These are phyloP conservation scores for Ceratitis capitata DNA, from an alignment of 1,140 invertebrate genomes.

Conservation along the genomic window DNA sequence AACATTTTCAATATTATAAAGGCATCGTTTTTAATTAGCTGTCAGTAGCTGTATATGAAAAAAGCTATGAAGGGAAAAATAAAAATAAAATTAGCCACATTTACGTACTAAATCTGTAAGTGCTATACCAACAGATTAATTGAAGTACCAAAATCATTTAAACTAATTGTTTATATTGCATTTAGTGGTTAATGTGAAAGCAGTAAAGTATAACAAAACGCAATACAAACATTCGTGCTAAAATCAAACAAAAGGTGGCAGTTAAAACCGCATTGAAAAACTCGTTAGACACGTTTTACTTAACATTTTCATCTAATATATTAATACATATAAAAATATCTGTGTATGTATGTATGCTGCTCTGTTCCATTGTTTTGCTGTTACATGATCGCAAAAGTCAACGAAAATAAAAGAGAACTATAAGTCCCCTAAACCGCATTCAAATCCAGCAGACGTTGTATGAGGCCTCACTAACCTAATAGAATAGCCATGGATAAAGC, in stretches of 20 bases:
- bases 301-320: not conserved
- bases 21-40: no score
- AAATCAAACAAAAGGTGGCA: not conserved
- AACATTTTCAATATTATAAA: no score
- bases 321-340: no score
- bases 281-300: not conserved
- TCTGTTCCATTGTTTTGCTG: not conserved
- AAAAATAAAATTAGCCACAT: no score
- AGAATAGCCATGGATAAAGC: not conserved
- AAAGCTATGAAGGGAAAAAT: no score
- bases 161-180: not conserved
- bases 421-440: not conserved
- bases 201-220: not conserved
- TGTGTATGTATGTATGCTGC: no score
- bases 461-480: conserved; percentile 9
- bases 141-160: not conserved
- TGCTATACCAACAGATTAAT: not conserved
- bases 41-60: no score
- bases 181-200: conserved; percentile 18
- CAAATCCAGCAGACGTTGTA: not conserved
- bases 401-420: no score
- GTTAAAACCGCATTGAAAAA: not conserved
- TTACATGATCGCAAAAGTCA: conserved; percentile 29
- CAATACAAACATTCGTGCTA: not conserved
- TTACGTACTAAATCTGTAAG: no score